Percentiles rank a stretch among this genome's conserved stretches.
Conservation (phyloP, 2,888 invertebrate species). For the Stramonita haemastoma region DNA sequence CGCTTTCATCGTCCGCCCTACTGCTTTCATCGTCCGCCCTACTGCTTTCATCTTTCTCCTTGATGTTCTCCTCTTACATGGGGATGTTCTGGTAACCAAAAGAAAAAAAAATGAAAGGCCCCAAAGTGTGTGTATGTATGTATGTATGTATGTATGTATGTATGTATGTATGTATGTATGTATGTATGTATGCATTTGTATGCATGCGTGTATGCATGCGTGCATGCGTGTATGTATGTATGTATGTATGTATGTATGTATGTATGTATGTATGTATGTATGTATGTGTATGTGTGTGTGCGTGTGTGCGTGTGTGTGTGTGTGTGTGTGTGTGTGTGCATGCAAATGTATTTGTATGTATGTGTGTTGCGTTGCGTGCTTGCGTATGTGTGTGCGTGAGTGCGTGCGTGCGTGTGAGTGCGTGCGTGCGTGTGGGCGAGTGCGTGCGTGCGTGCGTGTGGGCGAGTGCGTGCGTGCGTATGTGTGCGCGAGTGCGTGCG, state of each 20-base stretch:
- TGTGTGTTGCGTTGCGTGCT: neutral
- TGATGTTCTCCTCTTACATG: too few species aligned
- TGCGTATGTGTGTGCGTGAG: neutral
- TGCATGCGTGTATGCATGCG: neutral
- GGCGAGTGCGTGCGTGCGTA: neutral
- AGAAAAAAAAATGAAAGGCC: neutral
- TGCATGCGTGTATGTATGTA: neutral
- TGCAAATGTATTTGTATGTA: neutral
- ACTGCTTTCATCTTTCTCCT: too few species aligned
- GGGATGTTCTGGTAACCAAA: too few species aligned
- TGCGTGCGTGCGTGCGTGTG: neutral
- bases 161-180: too few species aligned
- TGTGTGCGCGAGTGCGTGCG: neutral
- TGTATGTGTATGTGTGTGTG: neutral
- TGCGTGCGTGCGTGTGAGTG: neutral
- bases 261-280: slow-evolving; percentile 10
- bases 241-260: neutral
- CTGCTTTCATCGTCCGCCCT: too few species aligned
- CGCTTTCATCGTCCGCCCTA: too few species aligned
- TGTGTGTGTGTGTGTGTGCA: neutral
- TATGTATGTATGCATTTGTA: neutral
- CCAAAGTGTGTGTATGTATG: neutral
- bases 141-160: too few species aligned
- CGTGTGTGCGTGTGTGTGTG: too few species aligned
- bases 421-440: neutral